phyloP scores from a whole-genome alignment of 2,113 vertebrate genomes.

The Heteronetta atricapilla region DNA sequence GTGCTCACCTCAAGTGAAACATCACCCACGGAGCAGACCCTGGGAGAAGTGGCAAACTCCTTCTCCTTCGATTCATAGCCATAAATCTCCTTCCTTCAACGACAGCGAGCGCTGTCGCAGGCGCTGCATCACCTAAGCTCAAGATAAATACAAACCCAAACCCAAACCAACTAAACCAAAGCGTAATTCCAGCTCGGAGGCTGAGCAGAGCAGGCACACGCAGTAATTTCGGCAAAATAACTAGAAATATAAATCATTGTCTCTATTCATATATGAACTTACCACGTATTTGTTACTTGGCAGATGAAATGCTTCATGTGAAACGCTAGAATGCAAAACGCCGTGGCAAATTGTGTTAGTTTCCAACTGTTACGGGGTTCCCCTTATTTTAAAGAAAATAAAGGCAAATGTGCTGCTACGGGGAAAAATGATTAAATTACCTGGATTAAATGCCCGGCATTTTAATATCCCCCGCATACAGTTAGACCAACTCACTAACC shows the following conservation, averaged over 20 bases:
- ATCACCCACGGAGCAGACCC: accelerated
- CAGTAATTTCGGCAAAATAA: background rate
- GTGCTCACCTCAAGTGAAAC: background rate
- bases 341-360: background rate
- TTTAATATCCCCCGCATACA: background rate
- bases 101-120: background rate
- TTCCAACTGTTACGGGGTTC: background rate
- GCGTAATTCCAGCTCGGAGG: background rate
- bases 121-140: background rate
- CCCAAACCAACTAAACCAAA: background rate
- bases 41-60: background rate
- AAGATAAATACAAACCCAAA: background rate
- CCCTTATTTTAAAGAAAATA: conserved; percentile 14
- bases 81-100: background rate
- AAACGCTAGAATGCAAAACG: background rate
- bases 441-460: background rate
- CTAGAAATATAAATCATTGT: background rate
- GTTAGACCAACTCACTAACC: background rate
- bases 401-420: background rate
- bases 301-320: background rate
- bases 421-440: background rate
- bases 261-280: background rate
- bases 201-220: background rate
- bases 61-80: background rate
- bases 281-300: background rate